Conservation (phyloP, 2,888 invertebrate genomes). For the Caradrina kadenii region DNA sequence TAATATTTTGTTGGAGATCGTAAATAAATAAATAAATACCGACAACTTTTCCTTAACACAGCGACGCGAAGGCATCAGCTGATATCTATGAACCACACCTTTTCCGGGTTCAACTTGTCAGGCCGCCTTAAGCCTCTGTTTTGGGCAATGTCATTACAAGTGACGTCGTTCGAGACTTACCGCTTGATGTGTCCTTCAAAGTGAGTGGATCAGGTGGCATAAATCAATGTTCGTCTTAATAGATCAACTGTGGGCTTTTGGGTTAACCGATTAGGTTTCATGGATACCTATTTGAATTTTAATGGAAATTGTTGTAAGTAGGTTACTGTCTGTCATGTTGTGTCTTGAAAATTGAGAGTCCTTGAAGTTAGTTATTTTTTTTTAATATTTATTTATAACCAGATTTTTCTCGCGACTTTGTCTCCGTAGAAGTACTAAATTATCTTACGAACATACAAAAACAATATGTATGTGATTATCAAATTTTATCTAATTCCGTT, state of each 20-base stretch:
- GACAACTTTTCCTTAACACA: constrained; percentile 26
- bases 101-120: constrained; percentile 49
- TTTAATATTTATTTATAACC: no score
- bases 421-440: no score
- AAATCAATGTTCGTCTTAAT: constrained; percentile 40
- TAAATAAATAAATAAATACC: neutral
- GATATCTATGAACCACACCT: constrained; percentile 53
- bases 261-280: constrained; percentile 30
- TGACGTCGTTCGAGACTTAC: constrained; percentile 43
- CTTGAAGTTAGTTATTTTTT: neutral
- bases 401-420: no score
- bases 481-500: no score
- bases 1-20: no score
- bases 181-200: constrained; percentile 40
- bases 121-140: constrained; percentile 44
- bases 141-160: constrained; percentile 52
- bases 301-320: neutral
- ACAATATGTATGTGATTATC: no score
- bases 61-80: constrained; percentile 14
- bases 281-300: constrained; percentile 1
- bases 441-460: no score
- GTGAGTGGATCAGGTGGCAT: constrained; percentile 36
- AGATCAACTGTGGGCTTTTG: constrained; percentile 34
- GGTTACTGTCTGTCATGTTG: neutral
- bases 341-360: neutral